phyloP scores from a whole-genome alignment of 2,797 vertebrate species.

The Sylvilagus floridanus region DNA sequence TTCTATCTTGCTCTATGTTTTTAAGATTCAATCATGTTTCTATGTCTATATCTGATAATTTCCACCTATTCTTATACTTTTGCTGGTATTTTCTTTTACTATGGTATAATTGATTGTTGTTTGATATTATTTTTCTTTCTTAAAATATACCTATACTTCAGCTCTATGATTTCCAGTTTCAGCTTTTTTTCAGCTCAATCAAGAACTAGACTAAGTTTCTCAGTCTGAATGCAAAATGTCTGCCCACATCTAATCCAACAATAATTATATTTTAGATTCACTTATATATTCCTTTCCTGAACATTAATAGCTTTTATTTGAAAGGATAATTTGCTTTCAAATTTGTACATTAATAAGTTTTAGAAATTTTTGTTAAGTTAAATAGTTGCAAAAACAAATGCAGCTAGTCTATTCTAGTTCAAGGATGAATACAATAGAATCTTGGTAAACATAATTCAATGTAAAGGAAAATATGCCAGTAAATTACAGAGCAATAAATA shows the following conservation, averaged over 20 bases:
- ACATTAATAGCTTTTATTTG: not conserved
- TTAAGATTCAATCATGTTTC: not conserved
- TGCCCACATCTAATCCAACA: not conserved
- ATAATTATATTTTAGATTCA: not conserved
- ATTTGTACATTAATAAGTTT: constrained; percentile 29
- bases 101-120: not conserved
- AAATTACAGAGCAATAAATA: not conserved
- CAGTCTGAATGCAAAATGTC: constrained; percentile 22
- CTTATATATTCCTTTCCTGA: not conserved
- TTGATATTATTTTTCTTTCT: not conserved
- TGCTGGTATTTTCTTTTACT: not conserved
- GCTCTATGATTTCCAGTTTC: not conserved
- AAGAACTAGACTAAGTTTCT: constrained; percentile 1
- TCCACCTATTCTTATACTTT: constrained; percentile 5
- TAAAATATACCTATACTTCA: not conserved
- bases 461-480: not conserved
- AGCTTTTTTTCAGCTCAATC: not conserved
- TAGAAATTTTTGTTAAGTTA: not conserved
- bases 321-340: constrained; percentile 43
- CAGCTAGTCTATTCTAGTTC: not conserved
- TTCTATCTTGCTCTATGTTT: not conserved
- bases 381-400: not conserved
- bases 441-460: not conserved
- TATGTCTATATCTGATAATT: not conserved
- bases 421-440: not conserved